A percentile compares a stretch with the other conserved stretches of the same genome.
Conservation (phyloP, 2,113 vertebrate species). For the Chloropsis hardwickii region DNA sequence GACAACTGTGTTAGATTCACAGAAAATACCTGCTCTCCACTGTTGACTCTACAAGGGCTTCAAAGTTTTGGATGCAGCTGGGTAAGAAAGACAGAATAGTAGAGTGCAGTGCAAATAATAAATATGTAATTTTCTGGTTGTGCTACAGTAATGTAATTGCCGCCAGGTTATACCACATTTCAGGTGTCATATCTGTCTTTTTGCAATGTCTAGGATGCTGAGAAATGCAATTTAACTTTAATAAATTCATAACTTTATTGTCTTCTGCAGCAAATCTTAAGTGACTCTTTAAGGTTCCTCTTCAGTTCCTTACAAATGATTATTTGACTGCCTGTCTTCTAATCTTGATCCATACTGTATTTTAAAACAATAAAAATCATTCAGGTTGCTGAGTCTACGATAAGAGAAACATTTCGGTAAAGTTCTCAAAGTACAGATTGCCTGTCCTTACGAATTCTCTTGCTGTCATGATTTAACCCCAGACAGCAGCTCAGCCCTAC, state of each 20-base stretch:
- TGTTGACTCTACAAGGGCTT: not conserved
- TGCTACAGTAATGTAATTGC: not conserved
- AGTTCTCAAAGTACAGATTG: not conserved
- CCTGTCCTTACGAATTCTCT: not conserved
- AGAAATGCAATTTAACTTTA: not conserved
- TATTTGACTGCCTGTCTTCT: not conserved
- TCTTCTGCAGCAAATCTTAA: not conserved
- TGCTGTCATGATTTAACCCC: not conserved
- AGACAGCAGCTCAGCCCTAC: not conserved
- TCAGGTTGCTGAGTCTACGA: not conserved
- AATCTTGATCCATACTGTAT: not conserved
- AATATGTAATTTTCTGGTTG: not conserved
- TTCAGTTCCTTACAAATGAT: not conserved
- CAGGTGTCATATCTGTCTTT: not conserved
- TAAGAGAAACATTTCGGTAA: not conserved
- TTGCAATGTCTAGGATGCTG: not conserved
- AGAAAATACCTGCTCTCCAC: not conserved
- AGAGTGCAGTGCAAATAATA: not conserved
- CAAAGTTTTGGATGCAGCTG: not conserved
- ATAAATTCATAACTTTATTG: not conserved
- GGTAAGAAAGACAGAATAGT: not conserved
- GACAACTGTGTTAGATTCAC: not conserved
- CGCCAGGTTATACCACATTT: not conserved
- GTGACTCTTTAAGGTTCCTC: not conserved
- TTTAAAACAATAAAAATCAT: not conserved